Conservation (phyloP, 1,140 invertebrate species). For the Aleiodes sp. region DNA sequence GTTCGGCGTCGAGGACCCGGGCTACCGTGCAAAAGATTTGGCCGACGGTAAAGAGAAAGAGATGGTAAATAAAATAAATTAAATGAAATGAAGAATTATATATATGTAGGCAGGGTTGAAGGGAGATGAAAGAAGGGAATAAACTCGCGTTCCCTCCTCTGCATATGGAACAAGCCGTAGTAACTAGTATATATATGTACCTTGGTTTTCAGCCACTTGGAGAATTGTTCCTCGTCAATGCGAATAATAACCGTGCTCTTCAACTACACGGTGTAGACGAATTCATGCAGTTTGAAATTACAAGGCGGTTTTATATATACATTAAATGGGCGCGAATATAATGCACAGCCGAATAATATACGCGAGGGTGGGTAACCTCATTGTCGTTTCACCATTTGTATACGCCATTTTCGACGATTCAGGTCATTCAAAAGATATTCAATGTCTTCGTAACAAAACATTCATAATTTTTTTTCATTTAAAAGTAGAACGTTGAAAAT, state of each 20-base stretch:
- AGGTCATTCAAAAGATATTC: conserved; percentile 3
- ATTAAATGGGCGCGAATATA: conserved; percentile 38
- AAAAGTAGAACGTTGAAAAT: too few relatives aligned
- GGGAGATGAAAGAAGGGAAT: neutral
- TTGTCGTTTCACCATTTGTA: conserved; percentile 7
- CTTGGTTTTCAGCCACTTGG: conserved; percentile 43
- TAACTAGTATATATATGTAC: neutral
- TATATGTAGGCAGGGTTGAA: neutral
- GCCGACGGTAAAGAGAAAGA: neutral
- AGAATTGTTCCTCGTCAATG: conserved; percentile 49
- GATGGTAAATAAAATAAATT: neutral
- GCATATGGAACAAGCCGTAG: neutral
- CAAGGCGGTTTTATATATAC: conserved; percentile 34
- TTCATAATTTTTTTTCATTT: too few relatives aligned
- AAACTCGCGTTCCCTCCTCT: neutral
- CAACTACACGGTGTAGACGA: conserved; percentile 22
- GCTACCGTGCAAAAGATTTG: conserved; percentile 3
- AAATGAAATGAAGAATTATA: neutral
- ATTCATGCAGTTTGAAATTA: neutral
- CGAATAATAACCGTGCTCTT: conserved; percentile 46
- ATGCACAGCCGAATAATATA: conserved; percentile 42
- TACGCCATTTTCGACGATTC: neutral
- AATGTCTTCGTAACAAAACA: neutral
- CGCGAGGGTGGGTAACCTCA: conserved; percentile 34
- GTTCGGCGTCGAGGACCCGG: neutral